phyloP scores from a whole-genome alignment of 2,113 vertebrate species.

The Poeciliopsis prolifica region DNA sequence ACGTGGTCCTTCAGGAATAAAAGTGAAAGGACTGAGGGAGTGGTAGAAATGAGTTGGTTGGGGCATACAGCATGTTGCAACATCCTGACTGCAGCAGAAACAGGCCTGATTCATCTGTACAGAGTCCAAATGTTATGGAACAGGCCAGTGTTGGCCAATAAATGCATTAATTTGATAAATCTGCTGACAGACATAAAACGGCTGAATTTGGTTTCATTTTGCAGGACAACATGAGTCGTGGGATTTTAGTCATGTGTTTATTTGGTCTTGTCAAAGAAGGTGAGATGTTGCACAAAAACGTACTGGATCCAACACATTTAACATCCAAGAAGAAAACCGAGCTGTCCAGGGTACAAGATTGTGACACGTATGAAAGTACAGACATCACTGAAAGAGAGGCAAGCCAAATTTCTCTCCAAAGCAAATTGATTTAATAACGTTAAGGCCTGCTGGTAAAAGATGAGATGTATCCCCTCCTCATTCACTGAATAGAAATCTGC shows the following conservation, averaged over 20 bases:
- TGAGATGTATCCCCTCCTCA: conserved; percentile 16
- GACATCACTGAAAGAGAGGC: conserved; percentile 34
- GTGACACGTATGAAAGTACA: conserved; percentile 44
- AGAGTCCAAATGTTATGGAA: neutral
- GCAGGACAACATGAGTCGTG: conserved; percentile 54
- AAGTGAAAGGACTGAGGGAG: conserved; percentile 46
- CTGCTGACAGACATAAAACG: neutral
- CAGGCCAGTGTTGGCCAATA: neutral
- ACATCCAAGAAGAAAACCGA: conserved; percentile 41
- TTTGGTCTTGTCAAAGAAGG: conserved; percentile 76
- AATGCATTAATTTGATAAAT: neutral
- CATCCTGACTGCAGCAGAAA: conserved; percentile 1
- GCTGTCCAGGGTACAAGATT: conserved; percentile 39
- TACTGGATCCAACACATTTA: conserved; percentile 51
- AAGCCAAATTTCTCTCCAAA: conserved; percentile 45
- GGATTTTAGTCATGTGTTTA: conserved; percentile 67
- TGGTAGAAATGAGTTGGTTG: conserved; percentile 17
- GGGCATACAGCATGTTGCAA: conserved; percentile 24
- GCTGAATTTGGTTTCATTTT: conserved; percentile 42
- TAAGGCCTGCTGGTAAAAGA: conserved; percentile 69
- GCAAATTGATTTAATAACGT: conserved; percentile 47
- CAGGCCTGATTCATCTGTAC: neutral
- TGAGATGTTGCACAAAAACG: conserved; percentile 62
- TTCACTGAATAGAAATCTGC: conserved; percentile 41
- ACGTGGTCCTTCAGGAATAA: conserved; percentile 54